phyloP scores from a whole-genome alignment of 2,113 vertebrate genomes.

The Chionis minor region DNA sequence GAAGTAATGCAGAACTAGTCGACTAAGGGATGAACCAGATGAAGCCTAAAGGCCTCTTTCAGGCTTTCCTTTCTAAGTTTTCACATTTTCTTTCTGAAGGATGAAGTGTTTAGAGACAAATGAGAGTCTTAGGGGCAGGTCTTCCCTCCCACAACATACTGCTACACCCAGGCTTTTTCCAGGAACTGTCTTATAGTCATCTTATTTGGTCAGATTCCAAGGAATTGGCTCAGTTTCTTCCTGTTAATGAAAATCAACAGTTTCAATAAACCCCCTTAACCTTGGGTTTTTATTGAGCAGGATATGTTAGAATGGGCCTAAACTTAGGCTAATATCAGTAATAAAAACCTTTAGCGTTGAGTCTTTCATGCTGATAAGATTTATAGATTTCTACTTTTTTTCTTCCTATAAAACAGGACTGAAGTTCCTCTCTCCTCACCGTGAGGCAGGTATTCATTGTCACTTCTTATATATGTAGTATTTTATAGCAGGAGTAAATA shows the following conservation, averaged over 20 bases:
- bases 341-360: background rate
- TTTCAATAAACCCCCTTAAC: background rate
- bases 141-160: background rate
- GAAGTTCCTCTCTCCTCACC: background rate
- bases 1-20: background rate
- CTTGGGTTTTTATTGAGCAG: background rate
- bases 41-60: background rate
- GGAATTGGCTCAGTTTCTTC: background rate
- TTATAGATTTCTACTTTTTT: background rate
- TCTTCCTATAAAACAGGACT: background rate
- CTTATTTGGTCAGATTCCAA: background rate
- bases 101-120: background rate
- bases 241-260: conserved; percentile 11
- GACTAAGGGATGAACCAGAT: background rate
- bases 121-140: background rate
- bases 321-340: background rate
- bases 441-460: background rate
- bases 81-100: background rate
- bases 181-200: background rate
- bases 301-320: background rate
- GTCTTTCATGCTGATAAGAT: background rate
- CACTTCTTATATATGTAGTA: background rate
- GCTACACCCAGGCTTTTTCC: background rate
- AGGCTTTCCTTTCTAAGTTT: background rate
- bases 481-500: background rate